Percentiles rank a stretch among this genome's conserved stretches.
These are phyloP conservation scores for Dascillus cervinus DNA, from an alignment of 2,888 invertebrate genomes.

Conservation along the genomic window DNA sequence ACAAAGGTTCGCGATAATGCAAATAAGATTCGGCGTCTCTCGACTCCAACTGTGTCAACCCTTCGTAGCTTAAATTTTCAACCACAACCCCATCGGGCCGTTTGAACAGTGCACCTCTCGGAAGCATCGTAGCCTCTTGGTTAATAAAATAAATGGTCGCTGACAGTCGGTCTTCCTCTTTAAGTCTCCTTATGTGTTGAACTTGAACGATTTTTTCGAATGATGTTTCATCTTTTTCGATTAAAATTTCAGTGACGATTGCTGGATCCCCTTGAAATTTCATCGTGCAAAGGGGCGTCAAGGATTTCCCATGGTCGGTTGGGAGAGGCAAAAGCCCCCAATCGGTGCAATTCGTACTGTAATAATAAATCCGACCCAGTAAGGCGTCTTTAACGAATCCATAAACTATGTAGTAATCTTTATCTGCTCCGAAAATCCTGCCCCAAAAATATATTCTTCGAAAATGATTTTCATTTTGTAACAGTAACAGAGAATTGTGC, in stretches of 20 bases:
- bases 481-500: conserved; percentile 67
- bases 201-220: conserved; percentile 46
- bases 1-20: conserved; percentile 63
- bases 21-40: conserved; percentile 66
- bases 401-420: conserved; percentile 77
- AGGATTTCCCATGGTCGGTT: conserved; percentile 37
- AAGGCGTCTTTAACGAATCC: conserved; percentile 70
- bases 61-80: conserved; percentile 64
- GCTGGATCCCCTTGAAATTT: conserved; percentile 45
- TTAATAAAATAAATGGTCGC: conserved; percentile 63
- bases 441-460: conserved; percentile 80
- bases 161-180: conserved; percentile 72
- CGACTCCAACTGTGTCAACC: conserved; percentile 57
- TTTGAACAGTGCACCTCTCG: conserved; percentile 70
- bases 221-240: conserved; percentile 48
- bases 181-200: conserved; percentile 47
- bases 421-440: conserved; percentile 64
- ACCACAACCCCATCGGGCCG: conserved; percentile 63
- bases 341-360: conserved; percentile 63
- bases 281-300: conserved; percentile 40
- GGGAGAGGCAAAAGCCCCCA: conserved; percentile 57
- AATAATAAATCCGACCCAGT: conserved; percentile 65
- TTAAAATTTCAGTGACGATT: conserved; percentile 42
- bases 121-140: conserved; percentile 68
- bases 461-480: conserved; percentile 83